These are phyloP conservation scores for Stenodema calcarata DNA, from an alignment of 2,888 invertebrate genomes.

Conservation along the genomic window DNA sequence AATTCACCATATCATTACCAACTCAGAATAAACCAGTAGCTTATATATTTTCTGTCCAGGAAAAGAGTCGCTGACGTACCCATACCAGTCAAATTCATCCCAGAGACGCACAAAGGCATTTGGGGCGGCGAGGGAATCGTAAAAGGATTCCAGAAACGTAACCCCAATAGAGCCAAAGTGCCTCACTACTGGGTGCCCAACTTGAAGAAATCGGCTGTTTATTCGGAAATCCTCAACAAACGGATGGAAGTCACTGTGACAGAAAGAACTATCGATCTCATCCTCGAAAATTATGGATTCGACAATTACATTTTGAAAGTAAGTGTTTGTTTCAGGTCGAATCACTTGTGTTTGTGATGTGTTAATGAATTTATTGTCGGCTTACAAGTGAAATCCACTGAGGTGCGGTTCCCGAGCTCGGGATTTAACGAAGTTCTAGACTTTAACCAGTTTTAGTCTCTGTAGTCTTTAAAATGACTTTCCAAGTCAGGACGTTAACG, in stretches of 20 bases:
- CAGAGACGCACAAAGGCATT: constrained; percentile 81
- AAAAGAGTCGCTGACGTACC: constrained; percentile 77
- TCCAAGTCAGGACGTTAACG: no score
- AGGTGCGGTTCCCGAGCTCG: not conserved
- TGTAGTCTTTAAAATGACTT: no score
- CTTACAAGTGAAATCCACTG: no score
- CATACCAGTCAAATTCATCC: constrained; percentile 77
- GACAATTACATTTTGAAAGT: constrained; percentile 92
- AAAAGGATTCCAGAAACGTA: constrained; percentile 77
- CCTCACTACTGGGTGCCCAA: constrained; percentile 89
- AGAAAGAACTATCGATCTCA: constrained; percentile 78
- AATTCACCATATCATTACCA: no score
- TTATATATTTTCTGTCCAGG: constrained; percentile 60
- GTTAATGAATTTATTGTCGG: no score
- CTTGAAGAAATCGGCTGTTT: constrained; percentile 79
- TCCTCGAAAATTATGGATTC: constrained; percentile 90
- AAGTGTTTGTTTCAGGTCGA: constrained; percentile 53
- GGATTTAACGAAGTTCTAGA: no score
- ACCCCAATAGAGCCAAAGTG: constrained; percentile 67
- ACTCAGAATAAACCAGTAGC: not conserved
- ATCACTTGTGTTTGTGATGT: no score
- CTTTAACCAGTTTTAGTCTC: no score
- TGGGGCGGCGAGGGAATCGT: constrained; percentile 98
- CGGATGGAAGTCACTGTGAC: constrained; percentile 85
- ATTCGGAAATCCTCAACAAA: constrained; percentile 88